Conservation (phyloP, 2,113 vertebrate genomes). For the Bostrychus sinensis region DNA sequence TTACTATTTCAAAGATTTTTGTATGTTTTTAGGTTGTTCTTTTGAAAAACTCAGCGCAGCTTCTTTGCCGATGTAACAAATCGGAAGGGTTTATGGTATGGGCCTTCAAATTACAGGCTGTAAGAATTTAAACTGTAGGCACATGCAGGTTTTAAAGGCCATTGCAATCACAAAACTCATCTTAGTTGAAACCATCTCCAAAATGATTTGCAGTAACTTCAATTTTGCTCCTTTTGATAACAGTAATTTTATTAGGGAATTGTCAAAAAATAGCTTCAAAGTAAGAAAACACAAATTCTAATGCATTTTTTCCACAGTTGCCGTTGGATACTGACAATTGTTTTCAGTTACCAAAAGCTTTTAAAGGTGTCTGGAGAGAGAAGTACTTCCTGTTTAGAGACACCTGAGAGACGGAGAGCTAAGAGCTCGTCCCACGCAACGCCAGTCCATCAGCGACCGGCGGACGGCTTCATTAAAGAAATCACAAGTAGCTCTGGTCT, state of each 20-base stretch:
- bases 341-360: conserved; percentile 5
- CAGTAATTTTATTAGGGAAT: neutral
- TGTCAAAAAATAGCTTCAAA: neutral
- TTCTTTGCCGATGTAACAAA: too few relatives aligned
- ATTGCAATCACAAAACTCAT: too few relatives aligned
- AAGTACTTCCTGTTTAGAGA: conserved; percentile 11
- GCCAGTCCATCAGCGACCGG: conserved; percentile 56
- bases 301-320: neutral
- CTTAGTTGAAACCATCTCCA: too few relatives aligned
- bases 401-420: conserved; percentile 38
- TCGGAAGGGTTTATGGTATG: too few relatives aligned
- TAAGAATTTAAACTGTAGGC: too few relatives aligned
- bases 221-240: neutral
- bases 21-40: too few relatives aligned
- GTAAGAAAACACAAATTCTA: conserved; percentile 3
- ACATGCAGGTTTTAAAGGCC: too few relatives aligned
- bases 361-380: conserved; percentile 15
- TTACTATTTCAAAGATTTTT: too few relatives aligned
- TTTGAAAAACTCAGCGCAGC: too few relatives aligned
- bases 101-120: too few relatives aligned
- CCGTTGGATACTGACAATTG: neutral
- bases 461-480: conserved; percentile 67
- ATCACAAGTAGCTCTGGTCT: conserved; percentile 50
- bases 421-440: conserved; percentile 15
- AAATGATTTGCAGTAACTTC: too few relatives aligned